Base-by-base conservation (phyloP, 1,140 invertebrate species). In the silkworm (Bombyx mori) region DNA sequence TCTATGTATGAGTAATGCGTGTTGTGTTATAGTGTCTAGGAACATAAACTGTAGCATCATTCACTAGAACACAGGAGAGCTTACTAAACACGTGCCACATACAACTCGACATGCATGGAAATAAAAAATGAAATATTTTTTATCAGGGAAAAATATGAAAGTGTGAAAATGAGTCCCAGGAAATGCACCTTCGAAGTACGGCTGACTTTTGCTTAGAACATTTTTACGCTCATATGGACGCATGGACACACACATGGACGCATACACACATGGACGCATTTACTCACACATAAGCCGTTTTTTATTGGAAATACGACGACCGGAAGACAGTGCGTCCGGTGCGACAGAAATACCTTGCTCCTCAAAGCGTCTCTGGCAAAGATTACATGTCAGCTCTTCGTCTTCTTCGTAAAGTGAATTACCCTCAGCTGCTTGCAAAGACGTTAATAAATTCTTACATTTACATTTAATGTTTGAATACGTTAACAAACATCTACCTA, bases 281-380 rank as follows among this genome's bases (percentile, higher is more conserved):
- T 83, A 87, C 84, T 87, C 82, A 84, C 82, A 87, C 84, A 87
- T 82, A 86, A 85, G 82, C 81, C 72, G 71, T 71, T 76, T 71
- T 18, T 77, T 74, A 77, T 68, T 66, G 73, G 62, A 78, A 77
- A 75, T 80, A 81, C 69, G 69, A 74, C 67, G 71, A 82, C 78
- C 79, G 77, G 82, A 82, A 66, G 66, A 68, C 71, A 62, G 56
- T 62, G 72, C 63, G 69, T 77, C 82, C 82, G 74, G 77, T 77
- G 74, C 72, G 65, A 67, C 68, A 79, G 66, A 78, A 83, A 76
- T 92, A 92, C 91, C 91, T 92, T 92, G 91, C 88, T 92, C 90
- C 84, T 92, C 91, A 91, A 92, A 93, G 77, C 91, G 91, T 89
- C 91, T 91, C 89, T 92, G 92, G 89, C 92, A 92, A 89, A 93